Conservation (phyloP, 2,113 vertebrate species). For the Bubo bubo region DNA sequence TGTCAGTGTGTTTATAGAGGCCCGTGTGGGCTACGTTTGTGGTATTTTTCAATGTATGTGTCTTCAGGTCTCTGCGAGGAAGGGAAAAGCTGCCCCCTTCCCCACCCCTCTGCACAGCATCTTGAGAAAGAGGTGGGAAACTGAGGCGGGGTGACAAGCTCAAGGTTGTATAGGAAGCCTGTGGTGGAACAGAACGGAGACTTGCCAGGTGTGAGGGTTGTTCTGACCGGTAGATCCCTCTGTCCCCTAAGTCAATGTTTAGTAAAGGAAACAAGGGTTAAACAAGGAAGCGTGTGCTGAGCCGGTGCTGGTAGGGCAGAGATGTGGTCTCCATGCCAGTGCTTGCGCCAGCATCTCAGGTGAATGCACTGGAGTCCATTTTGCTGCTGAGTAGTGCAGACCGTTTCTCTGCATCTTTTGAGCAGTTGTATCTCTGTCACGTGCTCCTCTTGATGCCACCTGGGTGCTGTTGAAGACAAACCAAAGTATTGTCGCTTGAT, state of each 20-base stretch:
- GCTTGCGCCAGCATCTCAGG: not conserved
- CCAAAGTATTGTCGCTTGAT: fast-evolving
- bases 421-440: not conserved
- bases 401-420: not conserved
- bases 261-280: not conserved
- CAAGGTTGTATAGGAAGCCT: not conserved
- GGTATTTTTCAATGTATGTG: not conserved
- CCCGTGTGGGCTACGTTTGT: not conserved
- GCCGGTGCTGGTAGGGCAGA: not conserved
- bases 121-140: not conserved
- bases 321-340: not conserved
- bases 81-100: not conserved
- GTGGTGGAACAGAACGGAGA: not conserved
- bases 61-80: too few relatives aligned
- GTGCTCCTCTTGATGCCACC: not conserved
- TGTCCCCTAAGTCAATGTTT: fast-evolving
- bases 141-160: not conserved
- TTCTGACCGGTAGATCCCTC: not conserved
- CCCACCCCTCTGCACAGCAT: fast-evolving
- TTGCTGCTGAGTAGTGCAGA: not conserved
- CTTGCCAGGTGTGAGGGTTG: not conserved
- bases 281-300: not conserved
- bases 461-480: not conserved
- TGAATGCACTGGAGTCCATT: not conserved
- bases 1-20: not conserved